Percentiles rank a stretch among this genome's conserved stretches.
phyloP scores from a whole-genome alignment of 2,113 vertebrate species.

The Rostratula benghalensis region DNA sequence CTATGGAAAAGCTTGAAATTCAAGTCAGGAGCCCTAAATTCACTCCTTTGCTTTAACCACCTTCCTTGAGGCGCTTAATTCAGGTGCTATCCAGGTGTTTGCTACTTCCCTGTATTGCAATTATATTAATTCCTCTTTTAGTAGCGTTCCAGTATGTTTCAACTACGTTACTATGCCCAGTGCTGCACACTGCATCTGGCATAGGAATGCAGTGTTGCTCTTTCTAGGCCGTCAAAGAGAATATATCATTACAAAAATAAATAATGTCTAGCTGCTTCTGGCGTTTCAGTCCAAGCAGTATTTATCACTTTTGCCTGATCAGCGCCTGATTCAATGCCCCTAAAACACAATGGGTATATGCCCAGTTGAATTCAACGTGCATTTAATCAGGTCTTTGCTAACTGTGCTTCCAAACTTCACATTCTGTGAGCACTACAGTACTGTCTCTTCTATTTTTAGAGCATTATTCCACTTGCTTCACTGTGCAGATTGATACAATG shows the following conservation, averaged over 20 bases:
- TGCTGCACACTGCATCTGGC: neutral
- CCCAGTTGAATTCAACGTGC: neutral
- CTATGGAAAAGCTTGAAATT: neutral
- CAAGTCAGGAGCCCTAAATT: neutral
- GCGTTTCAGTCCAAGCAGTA: constrained; percentile 3
- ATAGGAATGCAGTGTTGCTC: neutral
- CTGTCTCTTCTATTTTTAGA: constrained; percentile 10
- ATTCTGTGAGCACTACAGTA: neutral
- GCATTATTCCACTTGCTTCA: constrained; percentile 14
- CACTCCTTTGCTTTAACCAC: neutral
- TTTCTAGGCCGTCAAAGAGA: constrained; percentile 11
- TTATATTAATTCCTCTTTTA: neutral
- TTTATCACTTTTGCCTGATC: constrained; percentile 14
- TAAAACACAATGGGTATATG: neutral
- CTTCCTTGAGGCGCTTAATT: neutral
- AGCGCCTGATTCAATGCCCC: neutral
- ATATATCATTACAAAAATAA: constrained; percentile 49
- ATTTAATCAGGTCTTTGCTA: constrained; percentile 42
- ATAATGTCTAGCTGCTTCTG: constrained; percentile 46
- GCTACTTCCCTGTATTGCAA: neutral
- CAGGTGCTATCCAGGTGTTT: neutral
- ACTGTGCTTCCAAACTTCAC: constrained; percentile 10
- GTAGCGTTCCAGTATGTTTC: neutral
- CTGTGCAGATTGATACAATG: neutral
- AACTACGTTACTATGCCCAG: neutral